phyloP scores from a whole-genome alignment of 92 coral and sea anemone genomes.

The Epizoanthus scotinus region DNA sequence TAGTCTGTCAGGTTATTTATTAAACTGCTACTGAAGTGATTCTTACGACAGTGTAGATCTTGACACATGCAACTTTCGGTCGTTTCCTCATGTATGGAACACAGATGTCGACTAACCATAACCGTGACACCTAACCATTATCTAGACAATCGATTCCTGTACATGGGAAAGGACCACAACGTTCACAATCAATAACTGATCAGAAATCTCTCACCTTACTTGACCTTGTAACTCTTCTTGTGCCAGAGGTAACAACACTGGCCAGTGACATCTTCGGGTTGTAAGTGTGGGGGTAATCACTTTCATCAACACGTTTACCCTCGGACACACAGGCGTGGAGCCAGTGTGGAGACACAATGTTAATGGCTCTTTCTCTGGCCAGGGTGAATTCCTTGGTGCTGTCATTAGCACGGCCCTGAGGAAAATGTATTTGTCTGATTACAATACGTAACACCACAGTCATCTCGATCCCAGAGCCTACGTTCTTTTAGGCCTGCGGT shows the following conservation, averaged over 20 bases:
- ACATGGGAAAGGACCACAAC: no score
- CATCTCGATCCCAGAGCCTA: no score
- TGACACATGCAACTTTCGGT: no score
- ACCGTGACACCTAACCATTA: no score
- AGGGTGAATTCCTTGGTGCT: slow-evolving; percentile 70
- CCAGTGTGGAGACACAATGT: slow-evolving; percentile 95
- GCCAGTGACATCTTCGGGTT: slow-evolving; percentile 88
- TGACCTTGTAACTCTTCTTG: slow-evolving; percentile 72
- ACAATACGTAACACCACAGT: no score
- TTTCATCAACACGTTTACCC: slow-evolving; percentile 75
- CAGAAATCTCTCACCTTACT: slow-evolving; percentile 45
- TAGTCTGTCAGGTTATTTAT: no score
- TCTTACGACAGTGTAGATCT: neutral
- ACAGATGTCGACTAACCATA: no score
- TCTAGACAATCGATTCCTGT: no score
- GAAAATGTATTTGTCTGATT: neutral
- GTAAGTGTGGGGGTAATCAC: slow-evolving; percentile 81
- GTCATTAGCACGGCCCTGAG: slow-evolving; percentile 84
- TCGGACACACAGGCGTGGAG: slow-evolving; percentile 76
- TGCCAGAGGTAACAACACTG: slow-evolving; percentile 72
- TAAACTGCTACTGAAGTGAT: no score
- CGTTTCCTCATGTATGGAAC: no score
- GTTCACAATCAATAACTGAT: neutral
- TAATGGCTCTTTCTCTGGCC: slow-evolving; percentile 69
- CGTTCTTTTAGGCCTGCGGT: no score